These are phyloP conservation scores for Botia almorhae DNA, from an alignment of 2,797 vertebrate genomes.

Conservation along the genomic window DNA sequence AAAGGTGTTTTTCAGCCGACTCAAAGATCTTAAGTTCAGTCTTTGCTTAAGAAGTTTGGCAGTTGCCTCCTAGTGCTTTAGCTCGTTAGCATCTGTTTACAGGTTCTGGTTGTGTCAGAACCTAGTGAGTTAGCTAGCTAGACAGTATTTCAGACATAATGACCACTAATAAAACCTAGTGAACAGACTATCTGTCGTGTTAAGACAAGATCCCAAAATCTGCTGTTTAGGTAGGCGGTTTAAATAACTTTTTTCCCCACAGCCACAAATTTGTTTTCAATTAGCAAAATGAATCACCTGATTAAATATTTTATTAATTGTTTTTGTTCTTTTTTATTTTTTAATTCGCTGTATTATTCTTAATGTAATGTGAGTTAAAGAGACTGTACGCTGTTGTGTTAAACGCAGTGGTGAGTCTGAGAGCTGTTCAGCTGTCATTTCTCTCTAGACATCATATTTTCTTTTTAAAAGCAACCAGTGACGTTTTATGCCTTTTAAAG, in stretches of 20 bases:
- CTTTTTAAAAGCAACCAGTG: not conserved
- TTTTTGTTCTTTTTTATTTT: not conserved
- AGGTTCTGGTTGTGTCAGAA: not conserved
- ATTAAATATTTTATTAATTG: not conserved
- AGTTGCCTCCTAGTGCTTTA: constrained; percentile 31
- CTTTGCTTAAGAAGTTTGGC: not conserved
- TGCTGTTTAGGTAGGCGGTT: not conserved
- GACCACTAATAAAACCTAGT: not conserved
- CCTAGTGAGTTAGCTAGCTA: not conserved
- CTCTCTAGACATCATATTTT: not conserved
- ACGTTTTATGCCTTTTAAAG: not conserved
- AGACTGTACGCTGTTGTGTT: not conserved
- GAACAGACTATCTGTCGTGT: not conserved
- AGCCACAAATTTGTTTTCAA: not conserved
- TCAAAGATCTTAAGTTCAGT: not conserved
- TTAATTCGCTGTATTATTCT: not conserved
- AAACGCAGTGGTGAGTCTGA: not conserved
- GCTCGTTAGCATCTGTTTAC: constrained; percentile 36
- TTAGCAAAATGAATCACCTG: not conserved
- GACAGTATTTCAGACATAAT: not conserved
- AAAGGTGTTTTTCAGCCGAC: not conserved
- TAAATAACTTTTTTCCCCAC: not conserved
- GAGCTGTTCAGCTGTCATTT: constrained; percentile 13
- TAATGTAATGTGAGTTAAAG: not conserved
- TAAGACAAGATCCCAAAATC: not conserved